phyloP scores from a whole-genome alignment of 2,888 invertebrate species.

The Leptinotarsa haldemani region DNA sequence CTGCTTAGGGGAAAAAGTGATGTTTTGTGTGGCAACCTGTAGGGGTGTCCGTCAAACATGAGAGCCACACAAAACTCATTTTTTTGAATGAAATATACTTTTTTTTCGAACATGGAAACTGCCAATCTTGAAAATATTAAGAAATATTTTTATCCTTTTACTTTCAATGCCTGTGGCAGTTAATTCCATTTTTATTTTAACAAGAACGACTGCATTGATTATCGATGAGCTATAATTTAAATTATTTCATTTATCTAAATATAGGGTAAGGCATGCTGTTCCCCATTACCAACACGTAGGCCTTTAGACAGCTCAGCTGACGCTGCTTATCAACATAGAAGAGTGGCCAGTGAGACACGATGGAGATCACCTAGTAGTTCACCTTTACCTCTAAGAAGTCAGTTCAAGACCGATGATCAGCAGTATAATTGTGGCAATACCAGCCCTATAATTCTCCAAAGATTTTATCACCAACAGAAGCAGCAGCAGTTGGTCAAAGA shows the following conservation, averaged over 20 bases:
- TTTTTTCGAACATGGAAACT: too few relatives aligned
- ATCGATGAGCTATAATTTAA: neutral
- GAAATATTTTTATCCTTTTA: too few relatives aligned
- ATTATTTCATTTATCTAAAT: neutral
- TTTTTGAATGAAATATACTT: too few relatives aligned
- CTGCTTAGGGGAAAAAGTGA: too few relatives aligned
- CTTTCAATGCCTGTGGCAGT: too few relatives aligned
- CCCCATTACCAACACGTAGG: constrained; percentile 33
- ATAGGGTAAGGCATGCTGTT: constrained; percentile 31
- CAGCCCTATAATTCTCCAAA: constrained; percentile 81
- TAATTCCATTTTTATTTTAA: too few relatives aligned
- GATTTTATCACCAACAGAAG: constrained; percentile 83
- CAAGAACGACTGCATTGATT: neutral
- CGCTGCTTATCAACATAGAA: constrained; percentile 52
- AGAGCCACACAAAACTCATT: too few relatives aligned
- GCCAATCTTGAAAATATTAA: too few relatives aligned
- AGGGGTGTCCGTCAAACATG: too few relatives aligned
- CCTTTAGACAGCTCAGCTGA: neutral
- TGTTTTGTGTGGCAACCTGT: too few relatives aligned
- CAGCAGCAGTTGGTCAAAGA: constrained; percentile 71
- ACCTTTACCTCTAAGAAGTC: constrained; percentile 63
- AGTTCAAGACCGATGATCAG: constrained; percentile 54
- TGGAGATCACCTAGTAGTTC: constrained; percentile 63
- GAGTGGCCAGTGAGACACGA: constrained; percentile 55
- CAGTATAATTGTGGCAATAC: constrained; percentile 74